Evolutionary conservation across 2,888 invertebrate species (phyloP), one percentile per base, ranked within the genome.

Genomic region (Trichopria drosophilae): DNA sequence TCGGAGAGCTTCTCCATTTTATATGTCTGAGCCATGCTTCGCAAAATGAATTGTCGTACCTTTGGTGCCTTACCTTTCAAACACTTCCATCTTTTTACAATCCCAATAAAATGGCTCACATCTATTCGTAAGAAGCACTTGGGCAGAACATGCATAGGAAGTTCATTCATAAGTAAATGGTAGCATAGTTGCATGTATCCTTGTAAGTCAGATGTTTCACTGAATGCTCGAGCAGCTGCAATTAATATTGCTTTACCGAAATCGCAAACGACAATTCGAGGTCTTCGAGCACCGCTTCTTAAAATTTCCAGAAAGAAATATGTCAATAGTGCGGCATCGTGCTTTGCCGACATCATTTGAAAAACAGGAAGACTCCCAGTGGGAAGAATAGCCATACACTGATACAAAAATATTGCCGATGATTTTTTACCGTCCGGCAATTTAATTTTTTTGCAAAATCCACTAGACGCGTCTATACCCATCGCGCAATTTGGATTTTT

Each of bases 321-420:
- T 1, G 55, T 53, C 13, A 62, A 31, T 16, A 46, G 40, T 1
- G 51, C 43, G 1, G 53, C 48, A 22, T 54, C 29, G 16, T 60
- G 59, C 4, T 54, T 39, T 10, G 52, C 41, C 1, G 58, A 52
- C 2, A 59, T 9, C 57, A 60, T 59, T 29, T 62, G 59, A 32
- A 55, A 62, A 1, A 54, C 44, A 6, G 59, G 59, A 3, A 52
- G 34, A 40, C 49, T 59, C 2, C 39, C 36, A 20, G 43, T 32
- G 22, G 34, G 1, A 3, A 41, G 41, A 6, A 51, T 36, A 6
- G 48, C 31, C 42, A 59, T 47, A 13, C 57, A 53, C 19, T 59
- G 58, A 16, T 61, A 61, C 6, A 59, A 29, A 41, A 50, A 61
- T n/a, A 61, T 41, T n/a, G 59, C 51, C 4, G 39, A 35, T 2